These are phyloP conservation scores for Lineus longissimus DNA, from an alignment of 1,140 invertebrate species.

Conservation along the genomic window DNA sequence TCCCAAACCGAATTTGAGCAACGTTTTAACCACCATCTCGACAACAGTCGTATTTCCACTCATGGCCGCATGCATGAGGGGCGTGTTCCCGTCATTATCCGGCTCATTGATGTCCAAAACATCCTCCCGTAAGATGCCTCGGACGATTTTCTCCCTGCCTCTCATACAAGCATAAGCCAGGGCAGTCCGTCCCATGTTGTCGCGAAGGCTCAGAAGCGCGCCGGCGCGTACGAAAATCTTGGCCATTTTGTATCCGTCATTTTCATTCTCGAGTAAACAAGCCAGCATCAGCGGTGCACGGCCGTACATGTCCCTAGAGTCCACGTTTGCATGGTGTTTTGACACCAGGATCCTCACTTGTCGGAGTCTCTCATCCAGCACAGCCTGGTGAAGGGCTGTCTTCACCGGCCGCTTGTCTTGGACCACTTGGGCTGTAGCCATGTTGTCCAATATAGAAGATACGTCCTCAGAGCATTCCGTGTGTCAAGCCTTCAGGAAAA, in stretches of 20 bases:
- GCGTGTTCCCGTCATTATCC: conserved; percentile 49
- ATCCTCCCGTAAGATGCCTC: conserved; percentile 35
- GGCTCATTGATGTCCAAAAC: conserved; percentile 40
- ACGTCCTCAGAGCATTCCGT: too few relatives aligned
- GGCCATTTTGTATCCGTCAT: conserved; percentile 41
- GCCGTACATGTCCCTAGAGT: conserved; percentile 42
- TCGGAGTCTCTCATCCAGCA: conserved; percentile 43
- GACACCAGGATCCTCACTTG: conserved; percentile 44
- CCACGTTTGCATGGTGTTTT: conserved; percentile 36
- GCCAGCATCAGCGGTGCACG: conserved; percentile 47
- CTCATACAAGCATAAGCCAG: conserved; percentile 43
- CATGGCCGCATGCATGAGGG: conserved; percentile 38
- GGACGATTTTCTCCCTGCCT: conserved; percentile 33
- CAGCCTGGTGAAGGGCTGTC: conserved; percentile 49
- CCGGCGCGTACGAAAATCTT: conserved; percentile 38
- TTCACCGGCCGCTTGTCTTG: conserved; percentile 36
- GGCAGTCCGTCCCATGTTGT: conserved; percentile 40
- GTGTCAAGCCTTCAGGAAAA: too few relatives aligned
- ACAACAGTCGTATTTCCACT: conserved; percentile 41
- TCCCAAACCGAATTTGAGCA: conserved; percentile 37
- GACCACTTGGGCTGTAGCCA: neutral
- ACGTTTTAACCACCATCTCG: conserved; percentile 26
- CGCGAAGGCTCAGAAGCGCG: conserved; percentile 31
- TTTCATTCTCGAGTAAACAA: conserved; percentile 39
- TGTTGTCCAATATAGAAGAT: neutral